phyloP scores from a whole-genome alignment of 2,888 invertebrate species.

The Gerris lacustris region DNA sequence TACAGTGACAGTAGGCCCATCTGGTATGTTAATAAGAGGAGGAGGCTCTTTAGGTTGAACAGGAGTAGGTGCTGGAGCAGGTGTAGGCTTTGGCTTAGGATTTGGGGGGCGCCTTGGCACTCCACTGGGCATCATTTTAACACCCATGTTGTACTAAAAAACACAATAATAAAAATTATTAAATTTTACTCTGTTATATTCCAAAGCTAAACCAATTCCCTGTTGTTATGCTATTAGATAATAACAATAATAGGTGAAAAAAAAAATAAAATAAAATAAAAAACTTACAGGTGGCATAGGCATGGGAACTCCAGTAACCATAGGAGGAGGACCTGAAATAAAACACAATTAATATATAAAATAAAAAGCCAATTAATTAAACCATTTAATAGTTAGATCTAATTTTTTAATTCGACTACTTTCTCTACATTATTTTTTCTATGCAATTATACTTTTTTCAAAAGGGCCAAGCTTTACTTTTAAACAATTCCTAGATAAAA shows the following conservation, averaged over 20 bases:
- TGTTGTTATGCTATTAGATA: too few relatives aligned
- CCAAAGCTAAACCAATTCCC: not conserved
- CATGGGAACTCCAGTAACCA: conserved; percentile 54
- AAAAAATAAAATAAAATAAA: conserved; percentile 17
- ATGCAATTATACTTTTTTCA: too few relatives aligned
- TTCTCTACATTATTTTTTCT: too few relatives aligned
- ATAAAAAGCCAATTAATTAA: too few relatives aligned
- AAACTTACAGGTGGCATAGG: conserved; percentile 60
- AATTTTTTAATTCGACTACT: too few relatives aligned
- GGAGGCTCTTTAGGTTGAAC: conserved; percentile 18
- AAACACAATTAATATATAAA: conserved; percentile 17
- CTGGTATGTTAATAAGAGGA: conserved; percentile 27
- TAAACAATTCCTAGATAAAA: too few relatives aligned
- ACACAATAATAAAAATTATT: too few relatives aligned
- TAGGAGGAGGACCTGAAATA: conserved; percentile 48
- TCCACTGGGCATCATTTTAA: not conserved
- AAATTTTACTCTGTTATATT: too few relatives aligned
- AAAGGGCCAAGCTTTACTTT: too few relatives aligned
- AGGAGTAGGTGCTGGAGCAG: conserved; percentile 20
- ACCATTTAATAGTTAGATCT: too few relatives aligned
- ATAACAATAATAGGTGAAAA: too few relatives aligned
- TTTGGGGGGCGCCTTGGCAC: not conserved
- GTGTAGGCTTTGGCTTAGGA: conserved; percentile 14
- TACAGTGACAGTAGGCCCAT: conserved; percentile 86
- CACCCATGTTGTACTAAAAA: not conserved